Evolutionary conservation across 2,797 vertebrate species (phyloP).

Genomic region (Pangasius larnaudii): DNA sequence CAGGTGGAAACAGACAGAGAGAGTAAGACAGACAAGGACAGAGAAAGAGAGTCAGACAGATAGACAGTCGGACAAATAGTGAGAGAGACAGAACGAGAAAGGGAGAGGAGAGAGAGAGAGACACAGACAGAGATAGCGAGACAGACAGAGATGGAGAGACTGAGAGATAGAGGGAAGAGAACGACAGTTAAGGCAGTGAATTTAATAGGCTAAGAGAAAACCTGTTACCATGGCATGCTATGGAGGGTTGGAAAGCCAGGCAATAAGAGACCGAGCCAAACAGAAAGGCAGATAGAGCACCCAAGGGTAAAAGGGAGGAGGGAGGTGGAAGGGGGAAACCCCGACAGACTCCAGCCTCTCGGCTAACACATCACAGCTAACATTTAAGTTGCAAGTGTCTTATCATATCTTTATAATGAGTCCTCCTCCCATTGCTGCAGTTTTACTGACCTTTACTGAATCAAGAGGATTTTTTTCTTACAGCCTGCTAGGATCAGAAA

Average conservation of each 20-base stretch:
- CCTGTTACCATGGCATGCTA: slow-evolving; percentile 96
- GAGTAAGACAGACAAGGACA: slow-evolving; percentile 42
- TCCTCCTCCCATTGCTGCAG: slow-evolving; percentile 76
- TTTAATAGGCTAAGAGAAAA: slow-evolving; percentile 84
- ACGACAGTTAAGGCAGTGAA: slow-evolving; percentile 82
- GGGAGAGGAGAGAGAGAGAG: neutral
- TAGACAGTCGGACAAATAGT: neutral
- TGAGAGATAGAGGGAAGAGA: slow-evolving; percentile 19
- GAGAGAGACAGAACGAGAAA: neutral
- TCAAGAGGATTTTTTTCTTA: slow-evolving; percentile 75
- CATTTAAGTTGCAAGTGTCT: slow-evolving; percentile 83
- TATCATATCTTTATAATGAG: slow-evolving; percentile 66
- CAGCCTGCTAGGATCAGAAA: slow-evolving; percentile 82
- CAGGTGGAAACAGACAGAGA: slow-evolving; percentile 9
- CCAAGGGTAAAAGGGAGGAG: slow-evolving; percentile 82
- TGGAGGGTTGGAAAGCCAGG: slow-evolving; percentile 93
- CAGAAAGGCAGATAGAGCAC: slow-evolving; percentile 88
- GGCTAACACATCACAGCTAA: slow-evolving; percentile 76
- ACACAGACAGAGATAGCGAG: slow-evolving; percentile 63
- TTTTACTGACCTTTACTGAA: slow-evolving; percentile 82
- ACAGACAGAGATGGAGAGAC: slow-evolving; percentile 43
- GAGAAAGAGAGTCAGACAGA: slow-evolving; percentile 68
- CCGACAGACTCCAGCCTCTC: slow-evolving; percentile 83
- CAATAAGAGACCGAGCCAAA: slow-evolving; percentile 87
- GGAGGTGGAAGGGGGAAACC: slow-evolving; percentile 62